phyloP scores from a whole-genome alignment of 2,888 invertebrate species.

The Dicyrtomina minuta region DNA sequence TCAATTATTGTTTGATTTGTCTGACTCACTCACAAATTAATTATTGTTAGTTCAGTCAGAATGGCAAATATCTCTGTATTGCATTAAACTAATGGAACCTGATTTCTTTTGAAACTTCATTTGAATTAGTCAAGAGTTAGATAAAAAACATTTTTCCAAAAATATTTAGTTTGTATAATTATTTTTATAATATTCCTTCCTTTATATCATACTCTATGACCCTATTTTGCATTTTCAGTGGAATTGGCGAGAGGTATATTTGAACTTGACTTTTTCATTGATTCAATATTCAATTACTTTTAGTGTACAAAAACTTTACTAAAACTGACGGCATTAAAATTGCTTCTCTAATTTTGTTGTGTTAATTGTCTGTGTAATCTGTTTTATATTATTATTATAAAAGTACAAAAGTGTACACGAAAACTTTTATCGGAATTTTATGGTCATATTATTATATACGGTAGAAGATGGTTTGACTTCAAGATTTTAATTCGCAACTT shows the following conservation, averaged over 20 bases:
- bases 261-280: slow-evolving; percentile 18
- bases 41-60: too few species aligned
- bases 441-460: too few species aligned
- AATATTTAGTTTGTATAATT: neutral
- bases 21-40: too few species aligned
- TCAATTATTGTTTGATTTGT: too few species aligned
- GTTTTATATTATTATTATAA: slow-evolving; percentile 12
- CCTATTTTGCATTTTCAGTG: slow-evolving; percentile 2
- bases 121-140: neutral
- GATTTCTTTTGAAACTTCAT: neutral
- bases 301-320: neutral
- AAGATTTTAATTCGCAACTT: too few species aligned
- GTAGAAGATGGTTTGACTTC: too few species aligned
- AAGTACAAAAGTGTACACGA: slow-evolving; percentile 17
- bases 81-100: neutral
- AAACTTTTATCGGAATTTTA: slow-evolving; percentile 19
- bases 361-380: neutral
- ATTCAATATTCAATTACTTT: neutral
- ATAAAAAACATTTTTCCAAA: neutral
- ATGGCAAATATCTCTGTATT: neutral
- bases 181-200: neutral
- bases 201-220: neutral
- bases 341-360: neutral
- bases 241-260: slow-evolving; percentile 16
- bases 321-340: neutral